Evolutionary conservation across 1,140 invertebrate genomes (phyloP), one percentile per base, ranked within the genome.

Genomic region (Saccostrea cuccullata): DNA sequence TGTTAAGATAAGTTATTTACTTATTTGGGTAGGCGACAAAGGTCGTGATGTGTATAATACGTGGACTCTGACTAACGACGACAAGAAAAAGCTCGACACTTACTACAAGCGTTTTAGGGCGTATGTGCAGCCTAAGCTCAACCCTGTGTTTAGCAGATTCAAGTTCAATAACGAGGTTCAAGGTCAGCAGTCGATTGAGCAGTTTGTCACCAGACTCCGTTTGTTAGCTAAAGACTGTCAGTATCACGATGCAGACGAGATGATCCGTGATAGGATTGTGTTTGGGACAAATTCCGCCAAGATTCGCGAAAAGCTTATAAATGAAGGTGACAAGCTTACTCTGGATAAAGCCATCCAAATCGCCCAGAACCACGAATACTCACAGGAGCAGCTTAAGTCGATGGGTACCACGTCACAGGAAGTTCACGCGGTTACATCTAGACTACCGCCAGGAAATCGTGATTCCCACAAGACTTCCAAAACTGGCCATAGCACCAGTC

Each of bases 311-410:
- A 88, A 86, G 60, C 86, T 90, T 0, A 85, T 90, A 5, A 82
- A 83, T 26, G 87, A 85, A 70, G 83, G 70, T 3, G 82, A 87
- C 9, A 64, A 83, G 15, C 23, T 90, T 5, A 90, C 89, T 8
- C 11, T 90, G 0, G 87, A 89, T 58, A 90, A 91, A 67, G 86
- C 87, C 0, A 86, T 90, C 0, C 85, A 91, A n/a, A 88, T 91
- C 3, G 90, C 90, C 17, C 87, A 90, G 55, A 73, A n/a, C 23
- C 64, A 86, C 30, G 90, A 89, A n/a, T 89, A 89, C 64, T 87
- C 82, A 0, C 73, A 86, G 40, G 36, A 90, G 15, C 88, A 90
- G 64, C 15, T 90, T 23, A 85, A 55, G 11, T 60, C 64, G 8
- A 90, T 90, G 88, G 26, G 58, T 8, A 77, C 13, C 58, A 9